phyloP scores from a whole-genome alignment of 53 echinoderm and acorn worm genomes.

The Mesocentrotus franciscanus region DNA sequence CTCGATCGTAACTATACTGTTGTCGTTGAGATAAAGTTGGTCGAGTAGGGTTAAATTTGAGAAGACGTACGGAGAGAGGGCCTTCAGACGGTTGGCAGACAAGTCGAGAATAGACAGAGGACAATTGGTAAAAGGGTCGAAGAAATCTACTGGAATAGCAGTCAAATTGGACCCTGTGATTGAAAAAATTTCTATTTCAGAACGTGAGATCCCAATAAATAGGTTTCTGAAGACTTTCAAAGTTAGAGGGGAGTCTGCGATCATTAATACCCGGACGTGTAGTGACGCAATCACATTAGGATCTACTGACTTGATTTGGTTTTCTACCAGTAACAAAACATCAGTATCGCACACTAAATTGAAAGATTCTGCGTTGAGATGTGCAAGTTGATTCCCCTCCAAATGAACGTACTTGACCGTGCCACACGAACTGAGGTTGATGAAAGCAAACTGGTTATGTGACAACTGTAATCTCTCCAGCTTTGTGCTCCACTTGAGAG shows the following conservation, averaged over 20 bases:
- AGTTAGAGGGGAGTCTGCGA: neutral
- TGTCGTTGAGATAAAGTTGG: neutral
- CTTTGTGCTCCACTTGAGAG: neutral
- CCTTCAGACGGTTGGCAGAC: neutral
- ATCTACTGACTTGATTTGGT: neutral
- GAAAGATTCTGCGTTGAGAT: neutral
- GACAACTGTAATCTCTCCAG: neutral
- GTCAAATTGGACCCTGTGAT: neutral
- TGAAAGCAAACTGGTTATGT: neutral
- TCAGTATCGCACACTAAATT: neutral
- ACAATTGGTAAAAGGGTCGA: neutral
- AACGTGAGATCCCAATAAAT: neutral
- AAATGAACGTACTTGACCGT: neutral
- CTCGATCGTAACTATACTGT: neutral
- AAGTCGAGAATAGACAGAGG: neutral
- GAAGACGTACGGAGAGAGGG: neutral
- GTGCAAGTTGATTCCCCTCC: neutral
- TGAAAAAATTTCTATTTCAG: neutral
- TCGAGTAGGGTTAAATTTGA: neutral
- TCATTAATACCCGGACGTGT: neutral
- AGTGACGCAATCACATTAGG: neutral
- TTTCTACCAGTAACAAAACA: neutral
- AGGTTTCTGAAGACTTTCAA: neutral
- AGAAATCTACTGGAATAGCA: neutral
- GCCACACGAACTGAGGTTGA: neutral